Conservation (phyloP, 2,113 vertebrate species). For the Eudorcas thomsonii region DNA sequence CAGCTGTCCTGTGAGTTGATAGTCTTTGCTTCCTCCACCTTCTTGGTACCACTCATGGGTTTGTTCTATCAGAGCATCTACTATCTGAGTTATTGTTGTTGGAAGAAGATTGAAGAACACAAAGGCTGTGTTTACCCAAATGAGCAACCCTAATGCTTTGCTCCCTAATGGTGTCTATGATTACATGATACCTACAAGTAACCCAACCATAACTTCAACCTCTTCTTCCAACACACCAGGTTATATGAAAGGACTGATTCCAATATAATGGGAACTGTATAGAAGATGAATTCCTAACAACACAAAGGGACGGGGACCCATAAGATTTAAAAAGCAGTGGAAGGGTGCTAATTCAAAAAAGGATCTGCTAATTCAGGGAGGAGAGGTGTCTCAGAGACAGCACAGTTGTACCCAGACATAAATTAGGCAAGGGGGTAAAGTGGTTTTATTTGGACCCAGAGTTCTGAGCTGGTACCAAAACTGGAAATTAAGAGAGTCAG, state of each 20-base stretch:
- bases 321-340: not conserved
- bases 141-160: not conserved
- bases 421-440: not conserved
- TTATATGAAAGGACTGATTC: not conserved
- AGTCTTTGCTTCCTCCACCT: not conserved
- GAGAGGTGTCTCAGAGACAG: not conserved
- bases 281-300: not conserved
- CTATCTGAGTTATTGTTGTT: not conserved
- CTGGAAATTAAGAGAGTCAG: not conserved
- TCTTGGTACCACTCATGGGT: not conserved
- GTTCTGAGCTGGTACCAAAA: not conserved
- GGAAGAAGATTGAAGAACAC: not conserved
- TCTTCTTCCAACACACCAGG: not conserved
- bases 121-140: not conserved
- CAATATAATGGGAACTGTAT: not conserved
- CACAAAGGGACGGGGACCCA: not conserved
- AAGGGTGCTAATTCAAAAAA: not conserved
- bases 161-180: not conserved
- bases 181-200: not conserved
- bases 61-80: not conserved
- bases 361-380: not conserved
- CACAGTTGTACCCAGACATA: not conserved
- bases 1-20: not conserved
- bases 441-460: not conserved
- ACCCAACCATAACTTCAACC: not conserved